These are phyloP conservation scores for Cryptoprocta ferox DNA, from an alignment of 2,797 vertebrate species.

Conservation along the genomic window DNA sequence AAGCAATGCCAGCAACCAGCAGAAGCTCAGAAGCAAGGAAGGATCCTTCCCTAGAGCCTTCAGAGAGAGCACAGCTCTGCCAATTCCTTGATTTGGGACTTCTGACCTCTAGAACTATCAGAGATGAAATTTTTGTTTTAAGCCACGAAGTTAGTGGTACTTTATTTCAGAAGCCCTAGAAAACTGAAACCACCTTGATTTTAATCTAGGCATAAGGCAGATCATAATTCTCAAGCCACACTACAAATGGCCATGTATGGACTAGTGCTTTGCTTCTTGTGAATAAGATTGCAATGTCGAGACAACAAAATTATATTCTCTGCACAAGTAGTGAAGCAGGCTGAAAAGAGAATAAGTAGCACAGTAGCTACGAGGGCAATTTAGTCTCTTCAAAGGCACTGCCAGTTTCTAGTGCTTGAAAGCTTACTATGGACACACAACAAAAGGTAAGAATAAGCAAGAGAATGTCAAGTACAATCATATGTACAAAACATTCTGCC, in stretches of 20 bases:
- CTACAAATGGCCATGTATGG: background rate
- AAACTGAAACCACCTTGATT: background rate
- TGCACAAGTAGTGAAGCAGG: background rate
- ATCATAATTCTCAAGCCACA: background rate
- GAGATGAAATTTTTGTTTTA: background rate
- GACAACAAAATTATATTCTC: background rate
- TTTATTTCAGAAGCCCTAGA: background rate
- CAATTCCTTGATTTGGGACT: background rate
- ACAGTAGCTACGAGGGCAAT: background rate
- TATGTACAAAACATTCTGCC: background rate
- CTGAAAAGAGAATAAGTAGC: background rate
- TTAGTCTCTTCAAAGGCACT: background rate
- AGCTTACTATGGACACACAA: background rate
- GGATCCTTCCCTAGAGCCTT: background rate
- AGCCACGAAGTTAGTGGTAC: background rate
- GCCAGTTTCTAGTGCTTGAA: background rate
- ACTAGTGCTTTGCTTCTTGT: background rate
- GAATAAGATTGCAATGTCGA: background rate
- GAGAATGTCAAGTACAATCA: background rate
- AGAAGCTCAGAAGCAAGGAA: background rate
- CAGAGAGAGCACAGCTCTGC: background rate
- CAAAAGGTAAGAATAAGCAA: background rate
- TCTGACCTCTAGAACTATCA: background rate
- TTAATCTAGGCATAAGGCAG: background rate
- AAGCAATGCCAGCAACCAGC: background rate